Evolutionary conservation across 2,888 invertebrate genomes (phyloP).

Genomic region (Hypolimnas misippus): DNA sequence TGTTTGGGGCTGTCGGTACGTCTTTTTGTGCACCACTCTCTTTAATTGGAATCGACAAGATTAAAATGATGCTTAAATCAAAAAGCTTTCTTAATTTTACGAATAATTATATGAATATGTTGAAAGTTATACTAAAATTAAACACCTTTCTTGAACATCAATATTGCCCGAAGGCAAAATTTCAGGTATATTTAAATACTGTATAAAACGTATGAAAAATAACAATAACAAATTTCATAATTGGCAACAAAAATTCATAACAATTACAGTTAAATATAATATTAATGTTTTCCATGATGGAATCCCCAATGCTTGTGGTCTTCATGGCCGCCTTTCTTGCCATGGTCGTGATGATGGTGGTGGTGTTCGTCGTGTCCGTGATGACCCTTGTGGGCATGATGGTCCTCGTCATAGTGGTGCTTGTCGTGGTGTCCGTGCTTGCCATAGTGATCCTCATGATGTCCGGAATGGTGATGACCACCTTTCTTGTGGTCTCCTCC

Average conservation of each 20-base stretch:
- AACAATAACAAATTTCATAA: slow-evolving; percentile 41
- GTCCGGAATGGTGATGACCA: slow-evolving; percentile 89
- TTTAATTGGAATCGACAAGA: no score
- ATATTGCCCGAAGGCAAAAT: not conserved
- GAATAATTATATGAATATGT: no score
- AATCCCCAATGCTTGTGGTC: slow-evolving; percentile 89
- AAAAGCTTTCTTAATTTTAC: no score
- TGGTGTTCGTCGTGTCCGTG: slow-evolving; percentile 90
- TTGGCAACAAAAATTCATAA: slow-evolving; percentile 39
- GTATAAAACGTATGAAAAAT: slow-evolving; percentile 41
- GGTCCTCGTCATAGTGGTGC: slow-evolving; percentile 90
- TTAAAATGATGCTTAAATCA: no score
- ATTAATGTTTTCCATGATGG: slow-evolving; percentile 76
- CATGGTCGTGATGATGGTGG: slow-evolving; percentile 88
- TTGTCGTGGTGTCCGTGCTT: slow-evolving; percentile 92
- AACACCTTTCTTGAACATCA: not conserved
- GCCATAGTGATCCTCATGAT: slow-evolving; percentile 90
- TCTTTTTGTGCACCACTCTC: no score
- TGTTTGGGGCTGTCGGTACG: no score
- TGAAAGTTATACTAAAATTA: no score
- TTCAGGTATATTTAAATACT: slow-evolving; percentile 20
- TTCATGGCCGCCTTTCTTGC: slow-evolving; percentile 90
- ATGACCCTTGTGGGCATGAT: slow-evolving; percentile 91
- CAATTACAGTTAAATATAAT: slow-evolving; percentile 41
- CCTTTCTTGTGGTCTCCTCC: slow-evolving; percentile 92